Evolutionary conservation across 2,797 vertebrate species (phyloP).

Genomic region (Smutsia gigantea): DNA sequence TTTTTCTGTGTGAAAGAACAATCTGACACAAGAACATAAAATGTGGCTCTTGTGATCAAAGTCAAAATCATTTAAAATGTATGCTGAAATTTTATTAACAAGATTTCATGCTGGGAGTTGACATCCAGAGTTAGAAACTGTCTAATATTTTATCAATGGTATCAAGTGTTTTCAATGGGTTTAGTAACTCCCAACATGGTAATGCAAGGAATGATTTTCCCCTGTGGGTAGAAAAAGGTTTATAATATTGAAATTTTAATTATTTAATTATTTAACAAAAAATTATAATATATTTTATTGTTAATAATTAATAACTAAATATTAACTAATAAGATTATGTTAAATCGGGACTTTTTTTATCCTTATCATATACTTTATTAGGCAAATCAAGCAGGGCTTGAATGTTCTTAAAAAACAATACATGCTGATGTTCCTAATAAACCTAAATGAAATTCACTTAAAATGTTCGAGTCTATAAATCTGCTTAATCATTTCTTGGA

Average conservation of each 20-base stretch:
- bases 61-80: background rate
- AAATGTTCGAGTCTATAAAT: background rate
- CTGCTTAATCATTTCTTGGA: background rate
- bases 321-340: slow-evolving; percentile 4
- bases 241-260: background rate
- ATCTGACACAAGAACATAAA: background rate
- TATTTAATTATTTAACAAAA: too few species aligned
- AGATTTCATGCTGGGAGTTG: background rate
- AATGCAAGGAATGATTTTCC: background rate
- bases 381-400: background rate
- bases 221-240: background rate
- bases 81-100: background rate
- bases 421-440: background rate
- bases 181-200: background rate
- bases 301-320: slow-evolving; percentile 51
- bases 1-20: background rate
- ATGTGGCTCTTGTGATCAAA: slow-evolving; percentile 3
- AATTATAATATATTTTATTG: too few species aligned
- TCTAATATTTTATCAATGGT: background rate
- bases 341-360: slow-evolving; percentile 34
- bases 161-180: background rate
- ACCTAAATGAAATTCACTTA: background rate
- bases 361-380: slow-evolving; percentile 14
- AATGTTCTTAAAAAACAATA: background rate
- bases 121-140: background rate